A percentile compares a stretch with the other conserved stretches of the same genome.
Evolutionary conservation across 1,140 invertebrate species (phyloP).

Genomic region (Pogonognathellus flavescens): DNA sequence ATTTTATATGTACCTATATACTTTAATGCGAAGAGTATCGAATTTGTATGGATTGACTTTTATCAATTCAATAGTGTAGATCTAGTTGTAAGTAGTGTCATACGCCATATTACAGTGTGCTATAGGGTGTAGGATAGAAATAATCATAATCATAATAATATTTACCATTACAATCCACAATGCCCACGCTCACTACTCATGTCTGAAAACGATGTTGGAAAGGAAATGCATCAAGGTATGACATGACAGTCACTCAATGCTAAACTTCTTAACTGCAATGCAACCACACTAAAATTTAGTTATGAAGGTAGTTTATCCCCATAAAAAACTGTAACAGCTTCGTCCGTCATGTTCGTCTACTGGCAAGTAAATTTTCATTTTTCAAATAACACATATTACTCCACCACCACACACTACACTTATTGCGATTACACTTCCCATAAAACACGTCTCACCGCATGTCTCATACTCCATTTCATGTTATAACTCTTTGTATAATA

Average conservation of each 20-base stretch:
- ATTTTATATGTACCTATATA: background rate
- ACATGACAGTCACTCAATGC: background rate
- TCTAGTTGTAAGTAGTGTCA: background rate
- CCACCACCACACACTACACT: background rate
- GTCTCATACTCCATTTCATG: too few relatives aligned
- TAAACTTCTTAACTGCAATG: slow-evolving; percentile 1
- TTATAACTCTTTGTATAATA: too few relatives aligned
- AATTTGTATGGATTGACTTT: background rate
- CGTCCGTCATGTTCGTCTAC: background rate
- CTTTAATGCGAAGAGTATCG: background rate
- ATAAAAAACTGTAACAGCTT: background rate
- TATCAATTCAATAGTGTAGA: background rate
- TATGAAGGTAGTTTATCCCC: background rate
- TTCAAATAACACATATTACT: background rate
- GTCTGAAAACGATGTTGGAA: background rate
- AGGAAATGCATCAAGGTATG: slow-evolving; percentile 12
- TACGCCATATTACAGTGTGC: background rate
- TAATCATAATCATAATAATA: too few relatives aligned
- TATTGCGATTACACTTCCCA: background rate
- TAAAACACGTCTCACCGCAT: too few relatives aligned
- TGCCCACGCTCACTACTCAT: slow-evolving; percentile 11
- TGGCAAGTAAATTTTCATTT: background rate
- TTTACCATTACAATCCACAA: background rate
- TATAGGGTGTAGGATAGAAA: background rate
- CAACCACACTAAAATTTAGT: background rate